Base-by-base conservation (phyloP, 1,140 invertebrate species). In the Nebria ingens region DNA sequence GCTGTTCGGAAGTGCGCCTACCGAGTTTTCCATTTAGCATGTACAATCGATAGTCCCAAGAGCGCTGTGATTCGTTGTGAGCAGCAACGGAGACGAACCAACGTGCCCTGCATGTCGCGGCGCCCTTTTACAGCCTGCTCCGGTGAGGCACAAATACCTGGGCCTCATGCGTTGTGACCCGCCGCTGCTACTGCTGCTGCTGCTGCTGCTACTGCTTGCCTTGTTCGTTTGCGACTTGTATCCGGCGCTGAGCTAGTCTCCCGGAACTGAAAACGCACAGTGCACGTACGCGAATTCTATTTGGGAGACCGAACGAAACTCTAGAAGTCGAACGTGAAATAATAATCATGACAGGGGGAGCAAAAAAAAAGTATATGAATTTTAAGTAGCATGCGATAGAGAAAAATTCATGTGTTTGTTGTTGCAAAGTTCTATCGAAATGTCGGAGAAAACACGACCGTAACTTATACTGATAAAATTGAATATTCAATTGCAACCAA, bases 381-480 rank as follows among this genome's bases (percentile, higher is more conserved):
- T 45, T 45, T 45, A 45, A 45, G 40, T 6, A 45, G 40, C 17
- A 17, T 45, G 40, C 40, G 40, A 45, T 45, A 45, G 40, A 17
- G 40, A 45, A n/a, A n/a, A 45, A 45, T 45, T 45, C 40, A 45
- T 45, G 40, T 45, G 40, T 45, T 45, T 45, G 40, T 45, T 45
- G 40, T 45, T 45, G n/a, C n/a, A n/a, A n/a, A n/a, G n/a, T n/a
- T n/a, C n/a, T n/a, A n/a, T n/a, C n/a, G n/a, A n/a, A n/a, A n/a
- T n/a, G n/a, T n/a, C n/a, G n/a, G n/a, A n/a, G n/a, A n/a, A n/a
- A n/a, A n/a, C n/a, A n/a, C n/a, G n/a, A n/a, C n/a, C n/a, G n/a
- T n/a, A n/a, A n/a, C n/a, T n/a, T n/a, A n/a, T n/a, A n/a, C n/a
- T n/a, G n/a, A n/a, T n/a, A n/a, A n/a, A n/a, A n/a, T n/a, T n/a